Evolutionary conservation across 2,888 invertebrate species (phyloP), one percentile per base, ranked within the genome.

Genomic region (Thymelicus sylvestris): DNA sequence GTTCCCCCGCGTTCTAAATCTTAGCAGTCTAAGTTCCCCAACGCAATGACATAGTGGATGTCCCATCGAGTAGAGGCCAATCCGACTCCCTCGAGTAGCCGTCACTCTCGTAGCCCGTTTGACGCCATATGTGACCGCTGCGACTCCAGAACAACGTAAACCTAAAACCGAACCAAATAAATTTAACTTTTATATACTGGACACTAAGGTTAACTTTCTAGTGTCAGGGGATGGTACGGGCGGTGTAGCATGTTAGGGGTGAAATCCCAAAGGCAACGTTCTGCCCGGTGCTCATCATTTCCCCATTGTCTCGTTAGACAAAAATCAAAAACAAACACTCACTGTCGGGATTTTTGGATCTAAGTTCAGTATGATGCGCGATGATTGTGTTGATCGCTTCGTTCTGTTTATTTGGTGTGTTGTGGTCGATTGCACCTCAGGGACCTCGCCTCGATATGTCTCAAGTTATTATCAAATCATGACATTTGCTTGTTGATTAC

Each of bases 241-340:
- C 85, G 86, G 86, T 80, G 78, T 83, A 81, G 81, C 78, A 78
- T 81, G 86, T 81, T 83, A 87, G 85, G 93, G 92, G 93, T 89
- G 88, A 90, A 88, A 83, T 93, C 93, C 93, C 93, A 91, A 80
- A 90, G 92, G 93, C 87, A 84, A 87, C 86, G 89, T 89, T 85
- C 86, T 81, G 87, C 87, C 83, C 90, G 85, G 87, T 86, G 90
- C 92, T 93, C 93, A 93, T 93, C 93, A 92, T 93, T 92, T 92
- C 93, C 93, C 93, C 91, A 93, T 93, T 93, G 93, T 93, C 92
- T 93, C 92, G 93, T 93, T 93, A 93, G 90, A 93, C 93, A 92
- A 93, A 93, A 93, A 93, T 93, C 92, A 93, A 93, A 93, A 92
- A 92, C 92, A 93, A 93, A 93, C 93, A 92, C 88, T 88, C 87